Percentiles rank a stretch among this genome's conserved stretches.
These are phyloP conservation scores for Pocillopora verrucosa DNA, from an alignment of 64 coral and sea anemone genomes.

Conservation along the genomic window DNA sequence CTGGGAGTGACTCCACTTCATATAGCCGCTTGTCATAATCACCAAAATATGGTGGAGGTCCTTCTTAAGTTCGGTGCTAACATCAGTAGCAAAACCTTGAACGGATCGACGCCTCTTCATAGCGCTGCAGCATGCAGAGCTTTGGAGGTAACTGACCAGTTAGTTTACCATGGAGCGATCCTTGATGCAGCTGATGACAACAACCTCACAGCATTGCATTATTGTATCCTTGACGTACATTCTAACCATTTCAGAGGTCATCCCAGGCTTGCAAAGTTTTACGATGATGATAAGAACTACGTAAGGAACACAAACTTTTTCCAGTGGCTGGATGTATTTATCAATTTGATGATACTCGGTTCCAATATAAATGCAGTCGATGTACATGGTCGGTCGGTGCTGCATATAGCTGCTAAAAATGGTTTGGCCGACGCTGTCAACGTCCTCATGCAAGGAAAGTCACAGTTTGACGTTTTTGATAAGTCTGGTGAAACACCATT, in stretches of 20 bases:
- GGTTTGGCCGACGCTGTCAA: constrained; percentile 29
- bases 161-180: constrained; percentile 30
- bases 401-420: constrained; percentile 36
- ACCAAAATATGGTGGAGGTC: neutral
- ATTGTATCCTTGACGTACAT: neutral
- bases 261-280: neutral
- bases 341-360: neutral
- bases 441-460: neutral
- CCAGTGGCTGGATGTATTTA: neutral
- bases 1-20: constrained; percentile 40
- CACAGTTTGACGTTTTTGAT: neutral
- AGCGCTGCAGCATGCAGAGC: constrained; percentile 38
- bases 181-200: constrained; percentile 15
- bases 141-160: neutral
- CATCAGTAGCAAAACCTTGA: neutral
- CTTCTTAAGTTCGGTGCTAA: neutral
- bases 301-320: neutral
- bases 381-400: neutral
- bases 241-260: neutral
- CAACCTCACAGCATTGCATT: constrained; percentile 10
- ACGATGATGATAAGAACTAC: neutral
- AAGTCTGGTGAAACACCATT: constrained; percentile 8
- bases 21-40: constrained; percentile 55
- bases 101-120: constrained; percentile 47
- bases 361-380: constrained; percentile 1